Evolutionary conservation across 2,888 invertebrate species (phyloP), one percentile per base, ranked within the genome.

Genomic region (Gandaritis pyraliata): DNA sequence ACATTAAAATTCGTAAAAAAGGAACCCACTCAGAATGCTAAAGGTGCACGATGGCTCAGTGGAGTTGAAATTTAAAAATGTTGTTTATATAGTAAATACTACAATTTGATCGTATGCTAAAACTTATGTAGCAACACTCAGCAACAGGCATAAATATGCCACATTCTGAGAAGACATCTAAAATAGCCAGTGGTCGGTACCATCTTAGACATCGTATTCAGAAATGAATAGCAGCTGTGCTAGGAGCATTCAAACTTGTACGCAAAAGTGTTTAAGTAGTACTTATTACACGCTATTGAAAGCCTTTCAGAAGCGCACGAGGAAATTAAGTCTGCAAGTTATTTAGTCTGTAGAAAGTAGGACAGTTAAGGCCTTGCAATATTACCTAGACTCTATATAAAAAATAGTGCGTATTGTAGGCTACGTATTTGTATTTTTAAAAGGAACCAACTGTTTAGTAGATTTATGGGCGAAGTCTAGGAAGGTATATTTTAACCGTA

Each of bases 321-420:
- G 56, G 29, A 57, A 53, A 61, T 57, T 53, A 57, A 57, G 48
- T 7, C 15, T 52, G 51, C 41, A 56, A 16, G 47, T 51, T 48
- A 47, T 45, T 16, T 46, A 53, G 56, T 52, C 36, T 52, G 12
- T 52, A 53, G 56, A 61, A 61, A 61, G 61, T 61, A 15, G 56
- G 51, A n/a, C 61, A 29, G 56, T 23, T 43, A 47, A 41, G 39
- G 16, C 46, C 33, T 23, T n/a, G 33, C n/a, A 5, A 51, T 41
- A 39, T 29, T 38, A 13, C 30, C n/a, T 43, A 53, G 15, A 43
- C n/a, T 11, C n/a, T 43, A 43, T n/a, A n/a, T n/a, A n/a, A n/a
- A 10, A 36, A 36, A 49, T 23, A 23, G 23, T 23, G 23, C n/a
- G n/a, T n/a, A n/a, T n/a, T n/a, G n/a, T n/a, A n/a, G n/a, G n/a